Base-by-base conservation (phyloP, 37 sponge, comb jelly and placozoan genomes). In the Beroe forskalii region DNA sequence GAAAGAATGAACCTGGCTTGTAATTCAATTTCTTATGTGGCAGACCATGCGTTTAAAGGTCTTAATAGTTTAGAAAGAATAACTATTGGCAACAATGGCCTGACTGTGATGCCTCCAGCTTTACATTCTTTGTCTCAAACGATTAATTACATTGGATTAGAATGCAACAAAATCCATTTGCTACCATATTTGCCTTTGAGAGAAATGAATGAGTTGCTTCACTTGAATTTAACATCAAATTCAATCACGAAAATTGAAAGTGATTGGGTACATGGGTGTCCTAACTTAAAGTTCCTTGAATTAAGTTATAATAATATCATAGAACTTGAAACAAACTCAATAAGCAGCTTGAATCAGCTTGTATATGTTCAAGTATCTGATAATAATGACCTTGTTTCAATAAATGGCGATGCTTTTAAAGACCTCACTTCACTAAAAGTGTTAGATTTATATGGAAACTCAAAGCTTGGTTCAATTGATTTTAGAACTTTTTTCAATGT, bases 1-100 rank as follows among this genome's bases (percentile, higher is more conserved):
- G 55, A 80, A 80, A 80, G 86, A 43, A 12, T 80, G 44, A 44
- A 44, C 30, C 55, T 80, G 1, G 86, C 86, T 2, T 80, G 86
- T 38, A 80, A 80, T 44, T 12, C 28, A 1, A 80, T 80, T 25
- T 44, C 86, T 4, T 80, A 35, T 23, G 27, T 80, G 8, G 44
- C 55, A 28, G 86, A 80, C 42, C 1, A 44, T 80, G 44, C 86
- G 1, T 80, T 80, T 38, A 25, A 80, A 27, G 55, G 55, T 30
- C 40, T 80, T 20, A 24, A 20, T 80, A 80, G 30, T 27, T 48
- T 80, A 22, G 55, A 14, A 4, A 44, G 55, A 25, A 12, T 80
- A 12, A 80, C 43, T 23, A 22, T 80, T 44, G 86, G 86, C 2
- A 44, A 25, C 20, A 80, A 80, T 25, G 24, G 6, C 27, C 30